Conservation (phyloP, 1,140 invertebrate species). For the Melitaea cinxia region DNA sequence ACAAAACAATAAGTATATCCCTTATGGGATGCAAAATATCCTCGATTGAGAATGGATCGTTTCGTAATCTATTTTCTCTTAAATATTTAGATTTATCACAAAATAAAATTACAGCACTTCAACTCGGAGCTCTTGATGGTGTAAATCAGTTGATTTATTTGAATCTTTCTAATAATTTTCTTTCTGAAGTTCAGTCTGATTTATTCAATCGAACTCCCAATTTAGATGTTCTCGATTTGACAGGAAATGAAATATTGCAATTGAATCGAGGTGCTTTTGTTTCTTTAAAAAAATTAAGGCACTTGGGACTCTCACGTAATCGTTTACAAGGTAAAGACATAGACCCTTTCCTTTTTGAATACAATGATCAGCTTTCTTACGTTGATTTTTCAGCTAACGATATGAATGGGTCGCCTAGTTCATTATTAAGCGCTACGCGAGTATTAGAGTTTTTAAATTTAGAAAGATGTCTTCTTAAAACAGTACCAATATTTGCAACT, state of each 20-base stretch:
- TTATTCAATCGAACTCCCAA: conserved; percentile 55
- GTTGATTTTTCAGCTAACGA: conserved; percentile 63
- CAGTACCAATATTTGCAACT: conserved; percentile 55
- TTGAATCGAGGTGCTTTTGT: conserved; percentile 57
- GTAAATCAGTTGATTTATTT: conserved; percentile 45
- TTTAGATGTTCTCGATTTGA: conserved; percentile 55
- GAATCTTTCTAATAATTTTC: conserved; percentile 59
- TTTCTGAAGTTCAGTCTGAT: conserved; percentile 50
- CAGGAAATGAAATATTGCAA: conserved; percentile 49
- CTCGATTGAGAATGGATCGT: conserved; percentile 51
- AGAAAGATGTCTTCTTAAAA: conserved; percentile 51
- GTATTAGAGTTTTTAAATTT: conserved; percentile 52
- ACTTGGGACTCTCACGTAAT: conserved; percentile 60
- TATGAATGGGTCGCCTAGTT: conserved; percentile 51
- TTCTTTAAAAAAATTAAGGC: conserved; percentile 50
- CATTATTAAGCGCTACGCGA: conserved; percentile 50
- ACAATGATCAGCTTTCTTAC: conserved; percentile 40
- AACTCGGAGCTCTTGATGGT: conserved; percentile 54
- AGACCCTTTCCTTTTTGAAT: conserved; percentile 52
- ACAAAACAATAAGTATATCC: conserved; percentile 43
- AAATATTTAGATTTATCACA: conserved; percentile 57
- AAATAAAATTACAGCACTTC: conserved; percentile 55
- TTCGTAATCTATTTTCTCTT: conserved; percentile 48
- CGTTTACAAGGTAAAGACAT: conserved; percentile 47
- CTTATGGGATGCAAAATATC: conserved; percentile 55